phyloP scores from a whole-genome alignment of 37 sponge, comb jelly and placozoan genomes.

The Diacarnus erythraeanus region DNA sequence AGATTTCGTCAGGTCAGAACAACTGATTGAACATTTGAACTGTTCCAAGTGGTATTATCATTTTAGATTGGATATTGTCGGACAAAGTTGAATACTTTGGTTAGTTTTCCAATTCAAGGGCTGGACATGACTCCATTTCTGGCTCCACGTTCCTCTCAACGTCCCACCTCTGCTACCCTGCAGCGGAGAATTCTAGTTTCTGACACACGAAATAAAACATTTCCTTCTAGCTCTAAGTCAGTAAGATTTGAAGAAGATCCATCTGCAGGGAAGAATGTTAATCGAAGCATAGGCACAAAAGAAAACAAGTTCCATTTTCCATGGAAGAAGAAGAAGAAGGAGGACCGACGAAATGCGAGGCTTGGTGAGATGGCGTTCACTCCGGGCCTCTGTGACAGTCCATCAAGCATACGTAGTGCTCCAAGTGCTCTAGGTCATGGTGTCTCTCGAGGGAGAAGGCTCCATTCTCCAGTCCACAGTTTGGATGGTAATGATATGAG shows the following conservation, averaged over 20 bases:
- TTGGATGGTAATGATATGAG: background rate
- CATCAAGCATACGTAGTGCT: constrained; percentile 32
- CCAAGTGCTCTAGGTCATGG: constrained; percentile 23
- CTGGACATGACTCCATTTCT: constrained; percentile 86
- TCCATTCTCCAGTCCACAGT: background rate
- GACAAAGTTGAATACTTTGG: constrained; percentile 79
- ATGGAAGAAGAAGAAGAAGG: constrained; percentile 35
- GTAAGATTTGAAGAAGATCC: constrained; percentile 35
- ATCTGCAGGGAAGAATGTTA: background rate
- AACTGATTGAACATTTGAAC: background rate
- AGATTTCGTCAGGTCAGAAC: constrained; percentile 84
- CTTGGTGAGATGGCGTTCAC: constrained; percentile 8
- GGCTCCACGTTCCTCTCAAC: constrained; percentile 15
- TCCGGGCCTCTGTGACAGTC: constrained; percentile 29
- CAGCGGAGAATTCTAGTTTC: background rate
- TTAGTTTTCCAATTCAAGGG: constrained; percentile 76
- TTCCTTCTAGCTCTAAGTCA: constrained; percentile 17
- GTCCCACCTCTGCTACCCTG: constrained; percentile 25
- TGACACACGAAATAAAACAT: background rate
- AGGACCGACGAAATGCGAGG: background rate
- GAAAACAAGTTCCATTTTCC: constrained; percentile 25
- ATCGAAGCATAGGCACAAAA: constrained; percentile 1
- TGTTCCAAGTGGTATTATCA: background rate
- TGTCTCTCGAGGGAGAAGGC: background rate
- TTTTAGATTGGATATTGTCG: constrained; percentile 62